Base-by-base conservation (phyloP, 2,888 invertebrate genomes). In the Thumatha senex region DNA sequence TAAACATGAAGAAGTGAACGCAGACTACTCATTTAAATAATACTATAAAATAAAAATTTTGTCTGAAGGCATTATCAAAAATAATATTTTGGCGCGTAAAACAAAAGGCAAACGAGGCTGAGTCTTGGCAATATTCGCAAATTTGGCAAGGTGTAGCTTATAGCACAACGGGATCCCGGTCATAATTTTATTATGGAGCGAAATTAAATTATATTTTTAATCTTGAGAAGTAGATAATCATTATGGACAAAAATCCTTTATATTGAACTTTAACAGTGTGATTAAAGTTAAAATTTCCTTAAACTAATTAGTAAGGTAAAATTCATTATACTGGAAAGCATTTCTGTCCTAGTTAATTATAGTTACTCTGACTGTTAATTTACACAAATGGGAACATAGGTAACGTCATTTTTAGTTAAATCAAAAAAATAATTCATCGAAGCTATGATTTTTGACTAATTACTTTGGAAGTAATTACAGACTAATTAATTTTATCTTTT, bases 31-130 rank as follows among this genome's bases (percentile, higher is more conserved):
- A 80, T 80, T 82, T 81, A 80, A 84, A 82, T 80, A 81, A 63
- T 59, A 61, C 78, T 76, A 82, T 87, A 85, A 85, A 85, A 84
- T 83, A 81, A 84, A 84, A 85, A 83, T 82, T 86, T 82, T 80
- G 61, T 56, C 40, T 68, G 78, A 81, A 86, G 72, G 85, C 87
- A 85, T 86, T 88, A 80, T 86, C 85, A 84, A 84, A 86, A 84
- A 86, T 87, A 87, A 88, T 88, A 86, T 85, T 77, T 70, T 61
- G 63, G 66, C 51, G 76, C 77, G 77, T 83, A 79, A 86, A 87
- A 82, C 82, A 85, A 82, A 83, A 78, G 82, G 77, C 77, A 82
- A 86, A 86, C 82, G 83, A 73, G 73, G 74, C 67, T 68, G 78
- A 78, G 83, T 83, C 82, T 78, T 82, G 78, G 81, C 77, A 76